Evolutionary conservation across 64 coral and sea anemone genomes (phyloP).

Genomic region (Acropora tenuis): DNA sequence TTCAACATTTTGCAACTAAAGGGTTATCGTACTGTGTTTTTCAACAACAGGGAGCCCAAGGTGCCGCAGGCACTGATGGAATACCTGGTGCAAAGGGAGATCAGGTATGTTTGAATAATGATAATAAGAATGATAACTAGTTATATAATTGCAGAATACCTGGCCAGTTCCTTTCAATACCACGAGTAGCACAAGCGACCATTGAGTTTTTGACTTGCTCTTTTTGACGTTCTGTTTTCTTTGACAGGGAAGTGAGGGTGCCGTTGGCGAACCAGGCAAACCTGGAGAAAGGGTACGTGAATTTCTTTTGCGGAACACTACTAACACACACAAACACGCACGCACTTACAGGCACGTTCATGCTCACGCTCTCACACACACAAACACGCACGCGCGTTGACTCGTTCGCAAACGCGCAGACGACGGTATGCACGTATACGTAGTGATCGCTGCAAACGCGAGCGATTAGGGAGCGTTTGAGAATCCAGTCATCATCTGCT

Average conservation of each 20-base stretch:
- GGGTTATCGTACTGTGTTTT: neutral
- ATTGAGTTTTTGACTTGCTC: neutral
- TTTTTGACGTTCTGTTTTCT: neutral
- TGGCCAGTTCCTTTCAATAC: too few species aligned
- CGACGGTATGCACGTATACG: too few species aligned
- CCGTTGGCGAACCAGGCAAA: conserved; percentile 1
- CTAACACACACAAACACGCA: neutral
- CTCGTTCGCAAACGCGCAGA: too few species aligned
- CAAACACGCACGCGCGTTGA: too few species aligned
- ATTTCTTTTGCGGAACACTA: neutral
- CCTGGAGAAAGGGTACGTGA: neutral
- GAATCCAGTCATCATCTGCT: too few species aligned
- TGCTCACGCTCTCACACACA: too few species aligned
- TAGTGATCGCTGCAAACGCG: too few species aligned
- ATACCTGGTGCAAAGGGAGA: conserved; percentile 20
- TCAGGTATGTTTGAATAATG: neutral
- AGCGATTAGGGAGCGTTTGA: too few species aligned
- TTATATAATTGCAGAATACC: too few species aligned
- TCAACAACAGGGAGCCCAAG: conserved; percentile 1
- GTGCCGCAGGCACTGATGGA: neutral
- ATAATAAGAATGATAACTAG: too few species aligned
- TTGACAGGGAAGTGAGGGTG: conserved; percentile 9
- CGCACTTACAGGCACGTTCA: too few species aligned
- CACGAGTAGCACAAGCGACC: neutral
- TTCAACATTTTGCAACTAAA: too few species aligned